Evolutionary conservation across 2,797 vertebrate species (phyloP).

Genomic region (Neopelma chrysocephalum): DNA sequence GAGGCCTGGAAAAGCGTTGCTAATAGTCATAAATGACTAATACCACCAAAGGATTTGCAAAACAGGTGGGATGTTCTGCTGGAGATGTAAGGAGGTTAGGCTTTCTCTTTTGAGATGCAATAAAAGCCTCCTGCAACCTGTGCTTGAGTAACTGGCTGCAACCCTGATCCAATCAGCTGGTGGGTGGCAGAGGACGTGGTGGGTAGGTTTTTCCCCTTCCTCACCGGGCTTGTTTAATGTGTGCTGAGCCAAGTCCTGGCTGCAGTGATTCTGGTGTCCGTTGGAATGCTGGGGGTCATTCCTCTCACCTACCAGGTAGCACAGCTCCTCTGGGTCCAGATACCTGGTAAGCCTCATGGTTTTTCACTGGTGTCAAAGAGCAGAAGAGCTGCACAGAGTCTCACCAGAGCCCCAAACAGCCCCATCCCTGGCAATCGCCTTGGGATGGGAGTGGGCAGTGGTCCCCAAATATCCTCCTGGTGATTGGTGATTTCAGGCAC

Average conservation of each 20-base stretch:
- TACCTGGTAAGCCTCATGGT: accelerated
- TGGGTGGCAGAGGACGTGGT: not conserved
- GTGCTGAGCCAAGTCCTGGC: not conserved
- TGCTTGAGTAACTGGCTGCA: not conserved
- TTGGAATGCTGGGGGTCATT: not conserved
- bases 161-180: not conserved
- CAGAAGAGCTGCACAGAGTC: not conserved
- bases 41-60: not conserved
- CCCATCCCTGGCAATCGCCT: not conserved
- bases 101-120: not conserved
- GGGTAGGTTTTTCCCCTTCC: not conserved
- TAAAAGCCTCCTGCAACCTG: accelerated
- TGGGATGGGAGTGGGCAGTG: accelerated
- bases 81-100: not conserved
- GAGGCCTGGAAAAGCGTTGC: not conserved
- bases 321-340: no score
- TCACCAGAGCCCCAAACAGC: not conserved
- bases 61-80: not conserved
- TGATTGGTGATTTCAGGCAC: not conserved
- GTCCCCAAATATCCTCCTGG: not conserved
- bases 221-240: not conserved
- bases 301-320: accelerated
- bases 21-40: conserved; percentile 28
- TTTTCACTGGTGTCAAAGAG: not conserved
- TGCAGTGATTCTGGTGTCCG: not conserved